Evolutionary conservation across 2,797 vertebrate species (phyloP).

Genomic region (Masticophis lateralis): DNA sequence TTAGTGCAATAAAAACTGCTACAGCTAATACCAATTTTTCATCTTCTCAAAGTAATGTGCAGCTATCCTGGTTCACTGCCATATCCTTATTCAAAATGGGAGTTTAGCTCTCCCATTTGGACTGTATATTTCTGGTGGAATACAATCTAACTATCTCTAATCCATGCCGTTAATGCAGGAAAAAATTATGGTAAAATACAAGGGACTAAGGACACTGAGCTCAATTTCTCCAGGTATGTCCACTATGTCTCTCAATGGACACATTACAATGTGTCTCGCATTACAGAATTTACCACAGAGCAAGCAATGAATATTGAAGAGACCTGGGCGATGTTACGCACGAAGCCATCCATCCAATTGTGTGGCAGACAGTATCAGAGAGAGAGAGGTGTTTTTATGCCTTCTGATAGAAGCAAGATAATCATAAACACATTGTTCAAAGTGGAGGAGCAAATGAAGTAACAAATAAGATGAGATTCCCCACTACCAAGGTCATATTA

Average conservation of each 20-base stretch:
- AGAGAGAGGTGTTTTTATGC: neutral
- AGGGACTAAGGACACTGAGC: neutral
- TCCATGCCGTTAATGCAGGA: neutral
- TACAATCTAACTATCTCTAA: neutral
- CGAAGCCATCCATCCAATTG: neutral
- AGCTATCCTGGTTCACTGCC: neutral
- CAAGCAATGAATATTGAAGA: neutral
- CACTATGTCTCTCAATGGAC: neutral
- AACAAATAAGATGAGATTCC: neutral
- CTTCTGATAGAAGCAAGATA: neutral
- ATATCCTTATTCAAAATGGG: neutral
- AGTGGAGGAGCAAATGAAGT: neutral
- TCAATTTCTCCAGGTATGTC: neutral
- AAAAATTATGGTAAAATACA: neutral
- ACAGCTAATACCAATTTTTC: neutral
- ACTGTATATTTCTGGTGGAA: neutral
- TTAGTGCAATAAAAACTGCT: neutral
- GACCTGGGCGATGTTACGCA: neutral
- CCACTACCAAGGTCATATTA: neutral
- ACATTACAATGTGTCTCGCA: neutral
- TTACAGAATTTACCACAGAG: neutral
- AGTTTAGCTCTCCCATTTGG: neutral
- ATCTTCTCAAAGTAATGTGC: neutral
- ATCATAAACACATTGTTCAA: neutral
- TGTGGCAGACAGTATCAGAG: neutral